Conservation (phyloP, 2,113 vertebrate genomes). For the Antechinus stuartii region DNA sequence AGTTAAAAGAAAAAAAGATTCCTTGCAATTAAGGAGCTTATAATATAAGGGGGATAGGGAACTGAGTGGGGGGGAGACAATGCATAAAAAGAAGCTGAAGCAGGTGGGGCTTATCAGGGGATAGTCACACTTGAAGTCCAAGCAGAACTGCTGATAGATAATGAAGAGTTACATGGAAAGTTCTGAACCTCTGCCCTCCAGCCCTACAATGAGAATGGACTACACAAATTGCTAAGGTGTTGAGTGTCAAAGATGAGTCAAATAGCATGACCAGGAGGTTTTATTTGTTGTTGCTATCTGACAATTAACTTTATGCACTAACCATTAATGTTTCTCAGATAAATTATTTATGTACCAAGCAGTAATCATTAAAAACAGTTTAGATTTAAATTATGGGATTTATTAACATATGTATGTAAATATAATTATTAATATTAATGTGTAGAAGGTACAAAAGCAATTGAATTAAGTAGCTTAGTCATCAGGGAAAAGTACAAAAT, state of each 20-base stretch:
- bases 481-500: neutral
- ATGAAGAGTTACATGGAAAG: neutral
- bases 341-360: neutral
- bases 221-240: neutral
- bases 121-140: neutral
- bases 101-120: neutral
- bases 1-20: neutral
- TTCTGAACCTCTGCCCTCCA: neutral
- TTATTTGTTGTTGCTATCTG: neutral
- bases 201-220: neutral
- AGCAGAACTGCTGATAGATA: neutral
- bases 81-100: neutral
- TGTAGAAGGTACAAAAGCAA: neutral
- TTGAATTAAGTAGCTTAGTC: neutral
- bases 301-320: neutral
- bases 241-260: neutral
- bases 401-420: neutral
- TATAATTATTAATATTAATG: neutral
- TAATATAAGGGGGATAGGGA: neutral
- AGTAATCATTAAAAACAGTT: neutral
- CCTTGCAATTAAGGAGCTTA: neutral
- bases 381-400: neutral
- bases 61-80: no score
- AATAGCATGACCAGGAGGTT: neutral
- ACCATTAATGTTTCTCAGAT: neutral